Evolutionary conservation across 2,888 invertebrate genomes (phyloP).

Genomic region (Syrista parreyssii): DNA sequence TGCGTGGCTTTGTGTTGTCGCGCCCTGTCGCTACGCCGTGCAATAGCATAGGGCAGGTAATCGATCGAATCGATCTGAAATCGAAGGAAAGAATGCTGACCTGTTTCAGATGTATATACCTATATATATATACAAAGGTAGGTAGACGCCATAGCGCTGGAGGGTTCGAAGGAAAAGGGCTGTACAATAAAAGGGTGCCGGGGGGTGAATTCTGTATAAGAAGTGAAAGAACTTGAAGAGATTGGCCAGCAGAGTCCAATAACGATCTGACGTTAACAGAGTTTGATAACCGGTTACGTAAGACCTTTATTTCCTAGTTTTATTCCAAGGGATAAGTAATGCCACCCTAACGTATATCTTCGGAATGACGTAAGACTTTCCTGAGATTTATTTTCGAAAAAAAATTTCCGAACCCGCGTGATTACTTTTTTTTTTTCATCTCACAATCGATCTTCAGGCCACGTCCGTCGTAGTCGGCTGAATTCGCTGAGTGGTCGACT

Average conservation of each 20-base stretch:
- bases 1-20: constrained; percentile 4
- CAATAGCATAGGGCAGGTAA: constrained; percentile 6
- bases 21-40: constrained; percentile 7
- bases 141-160: neutral
- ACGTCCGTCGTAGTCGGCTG: neutral
- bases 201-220: constrained; percentile 3
- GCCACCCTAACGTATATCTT: neutral
- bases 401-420: constrained; percentile 1
- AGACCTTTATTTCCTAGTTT: constrained; percentile 8
- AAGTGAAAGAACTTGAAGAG: neutral
- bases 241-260: constrained; percentile 4
- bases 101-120: neutral
- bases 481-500: neutral
- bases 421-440: constrained; percentile 10
- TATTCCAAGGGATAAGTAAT: neutral
- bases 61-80: constrained; percentile 16
- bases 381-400: constrained; percentile 14
- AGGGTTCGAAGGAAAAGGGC: neutral
- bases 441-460: constrained; percentile 18
- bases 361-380: constrained; percentile 11
- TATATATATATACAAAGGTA: constrained; percentile 6
- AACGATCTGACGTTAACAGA: constrained; percentile 18
- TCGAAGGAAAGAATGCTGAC: constrained; percentile 14
- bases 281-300: constrained; percentile 19
- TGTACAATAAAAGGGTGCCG: constrained; percentile 1